Conservation (phyloP, 2,888 invertebrate genomes). For the Drosophila koepferae region DNA sequence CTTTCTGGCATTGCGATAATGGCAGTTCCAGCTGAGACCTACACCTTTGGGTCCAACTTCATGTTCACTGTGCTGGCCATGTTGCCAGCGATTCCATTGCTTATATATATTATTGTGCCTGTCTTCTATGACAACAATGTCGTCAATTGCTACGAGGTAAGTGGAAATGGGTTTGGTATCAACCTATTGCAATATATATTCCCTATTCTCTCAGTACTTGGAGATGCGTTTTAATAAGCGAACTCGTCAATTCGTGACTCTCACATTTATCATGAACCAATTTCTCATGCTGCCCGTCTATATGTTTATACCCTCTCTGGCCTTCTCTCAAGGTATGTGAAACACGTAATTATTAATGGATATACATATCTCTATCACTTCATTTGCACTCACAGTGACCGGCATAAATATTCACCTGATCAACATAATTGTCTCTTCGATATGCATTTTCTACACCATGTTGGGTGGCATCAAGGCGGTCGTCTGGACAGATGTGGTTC, state of each 20-base stretch:
- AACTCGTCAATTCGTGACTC: slow-evolving; percentile 82
- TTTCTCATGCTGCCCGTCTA: slow-evolving; percentile 82
- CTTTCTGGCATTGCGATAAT: slow-evolving; percentile 87
- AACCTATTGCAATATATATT: neutral
- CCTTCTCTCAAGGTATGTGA: slow-evolving; percentile 82
- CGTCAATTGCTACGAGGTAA: slow-evolving; percentile 86
- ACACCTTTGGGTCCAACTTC: slow-evolving; percentile 86
- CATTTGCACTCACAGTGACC: slow-evolving; percentile 85
- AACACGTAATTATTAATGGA: too few relatives aligned
- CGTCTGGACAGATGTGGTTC: slow-evolving; percentile 86
- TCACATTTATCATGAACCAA: slow-evolving; percentile 80
- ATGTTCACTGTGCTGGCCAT: slow-evolving; percentile 83
- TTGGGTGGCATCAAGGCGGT: slow-evolving; percentile 86
- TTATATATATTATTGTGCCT: slow-evolving; percentile 85
- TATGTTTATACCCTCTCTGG: slow-evolving; percentile 83
- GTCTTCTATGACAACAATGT: slow-evolving; percentile 86
- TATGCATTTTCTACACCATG: slow-evolving; percentile 87
- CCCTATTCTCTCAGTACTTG: slow-evolving; percentile 75
- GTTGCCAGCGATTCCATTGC: slow-evolving; percentile 81
- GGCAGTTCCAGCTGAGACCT: slow-evolving; percentile 86
- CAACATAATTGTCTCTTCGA: slow-evolving; percentile 86
- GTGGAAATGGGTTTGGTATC: slow-evolving; percentile 2
- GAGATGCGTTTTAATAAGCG: slow-evolving; percentile 82
- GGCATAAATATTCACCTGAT: slow-evolving; percentile 87
- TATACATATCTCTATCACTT: neutral